phyloP scores from a whole-genome alignment of 35 echinoderm and acorn worm genomes.

The Lytechinus variegatus region DNA sequence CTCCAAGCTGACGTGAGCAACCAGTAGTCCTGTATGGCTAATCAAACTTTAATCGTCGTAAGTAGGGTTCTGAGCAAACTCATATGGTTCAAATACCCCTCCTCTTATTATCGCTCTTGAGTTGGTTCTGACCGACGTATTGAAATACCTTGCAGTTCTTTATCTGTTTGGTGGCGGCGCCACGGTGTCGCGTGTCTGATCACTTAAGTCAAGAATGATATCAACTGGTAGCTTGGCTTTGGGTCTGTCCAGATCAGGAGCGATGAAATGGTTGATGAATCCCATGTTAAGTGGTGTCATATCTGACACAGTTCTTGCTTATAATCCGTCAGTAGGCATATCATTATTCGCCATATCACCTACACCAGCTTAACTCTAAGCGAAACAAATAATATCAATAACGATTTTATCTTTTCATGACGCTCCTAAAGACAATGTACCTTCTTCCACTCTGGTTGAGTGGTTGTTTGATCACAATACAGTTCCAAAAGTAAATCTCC shows the following conservation, averaged over 20 bases:
- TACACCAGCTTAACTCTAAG: neutral
- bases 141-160: conserved; percentile 24
- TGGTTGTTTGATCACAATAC: neutral
- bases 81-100: neutral
- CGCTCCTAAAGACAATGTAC: neutral
- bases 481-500: neutral
- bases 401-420: conserved; percentile 24
- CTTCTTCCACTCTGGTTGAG: neutral
- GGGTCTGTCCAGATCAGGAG: neutral
- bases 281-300: conserved; percentile 9
- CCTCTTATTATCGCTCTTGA: conserved; percentile 11
- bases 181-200: conserved; percentile 16
- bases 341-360: neutral
- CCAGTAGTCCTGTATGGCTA: neutral
- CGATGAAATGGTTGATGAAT: neutral
- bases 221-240: conserved; percentile 13
- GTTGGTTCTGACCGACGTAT: conserved; percentile 16
- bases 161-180: neutral
- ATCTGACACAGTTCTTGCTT: conserved; percentile 31
- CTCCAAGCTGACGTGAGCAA: neutral
- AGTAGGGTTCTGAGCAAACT: conserved; percentile 9
- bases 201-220: conserved; percentile 47
- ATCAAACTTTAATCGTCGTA: conserved; percentile 19
- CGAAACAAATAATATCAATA: conserved; percentile 37
- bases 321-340: conserved; percentile 31